Percentiles rank a stretch among this genome's conserved stretches.
These are phyloP conservation scores for Albula glossodonta DNA, from an alignment of 2,113 vertebrate genomes.

Conservation along the genomic window DNA sequence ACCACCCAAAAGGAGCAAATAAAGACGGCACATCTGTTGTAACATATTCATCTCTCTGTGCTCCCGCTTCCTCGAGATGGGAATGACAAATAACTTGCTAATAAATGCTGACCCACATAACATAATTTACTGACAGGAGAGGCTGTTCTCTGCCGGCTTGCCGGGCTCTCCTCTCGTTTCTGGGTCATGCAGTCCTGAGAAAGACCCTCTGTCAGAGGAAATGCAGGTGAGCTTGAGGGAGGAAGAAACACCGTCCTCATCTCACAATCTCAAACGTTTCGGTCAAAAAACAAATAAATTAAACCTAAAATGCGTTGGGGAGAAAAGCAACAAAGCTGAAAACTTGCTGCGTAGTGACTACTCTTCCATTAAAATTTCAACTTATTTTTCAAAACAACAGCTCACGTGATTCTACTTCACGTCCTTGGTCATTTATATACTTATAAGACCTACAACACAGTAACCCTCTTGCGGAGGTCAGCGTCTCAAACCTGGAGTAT, in stretches of 20 bases:
- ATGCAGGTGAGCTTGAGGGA: conserved; percentile 24
- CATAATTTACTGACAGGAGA: conserved; percentile 53
- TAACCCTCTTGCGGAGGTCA: conserved; percentile 19
- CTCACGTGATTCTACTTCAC: neutral
- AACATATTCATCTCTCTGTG: conserved; percentile 37
- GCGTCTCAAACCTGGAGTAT: neutral
- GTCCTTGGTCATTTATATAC: neutral
- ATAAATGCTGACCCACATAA: conserved; percentile 62
- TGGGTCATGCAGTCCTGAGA: conserved; percentile 47
- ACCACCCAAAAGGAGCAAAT: conserved; percentile 20
- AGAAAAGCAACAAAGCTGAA: neutral
- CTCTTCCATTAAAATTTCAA: neutral
- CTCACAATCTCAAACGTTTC: neutral
- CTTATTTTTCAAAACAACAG: neutral
- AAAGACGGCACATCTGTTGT: conserved; percentile 34
- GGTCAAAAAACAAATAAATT: neutral
- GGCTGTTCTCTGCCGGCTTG: conserved; percentile 36
- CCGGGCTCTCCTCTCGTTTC: conserved; percentile 53
- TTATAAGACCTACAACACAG: neutral
- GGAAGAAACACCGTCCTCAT: conserved; percentile 17
- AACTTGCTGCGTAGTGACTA: neutral
- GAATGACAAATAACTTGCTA: conserved; percentile 57
- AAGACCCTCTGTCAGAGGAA: conserved; percentile 3
- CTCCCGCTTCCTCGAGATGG: conserved; percentile 32
- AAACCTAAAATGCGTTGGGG: neutral